phyloP scores from a whole-genome alignment of 2,113 vertebrate genomes.

The Shinisaurus crocodilurus region DNA sequence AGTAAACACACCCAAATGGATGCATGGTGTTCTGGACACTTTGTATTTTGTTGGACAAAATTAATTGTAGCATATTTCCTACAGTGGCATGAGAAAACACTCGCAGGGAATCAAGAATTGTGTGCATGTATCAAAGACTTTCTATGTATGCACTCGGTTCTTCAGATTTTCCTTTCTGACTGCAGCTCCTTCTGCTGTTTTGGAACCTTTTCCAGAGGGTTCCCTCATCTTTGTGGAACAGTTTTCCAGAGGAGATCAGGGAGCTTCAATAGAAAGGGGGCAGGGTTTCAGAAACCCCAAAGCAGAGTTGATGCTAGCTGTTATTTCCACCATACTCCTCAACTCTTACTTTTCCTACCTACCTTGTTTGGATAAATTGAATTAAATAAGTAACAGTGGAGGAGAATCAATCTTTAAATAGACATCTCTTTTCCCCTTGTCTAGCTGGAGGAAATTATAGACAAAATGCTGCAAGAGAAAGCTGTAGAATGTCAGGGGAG shows the following conservation, averaged over 20 bases:
- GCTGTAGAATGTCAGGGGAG: constrained; percentile 39
- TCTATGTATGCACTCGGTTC: neutral
- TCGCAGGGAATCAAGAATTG: neutral
- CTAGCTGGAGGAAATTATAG: constrained; percentile 35
- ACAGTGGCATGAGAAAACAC: neutral
- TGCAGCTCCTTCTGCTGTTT: neutral
- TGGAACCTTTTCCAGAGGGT: neutral
- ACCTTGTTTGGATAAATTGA: neutral
- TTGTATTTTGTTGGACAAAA: neutral
- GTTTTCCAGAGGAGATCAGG: neutral
- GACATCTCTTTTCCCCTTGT: neutral
- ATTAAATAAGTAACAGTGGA: neutral
- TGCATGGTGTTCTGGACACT: neutral
- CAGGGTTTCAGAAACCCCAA: too few species aligned
- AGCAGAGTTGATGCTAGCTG: neutral
- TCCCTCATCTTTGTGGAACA: neutral
- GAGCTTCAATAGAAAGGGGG: neutral
- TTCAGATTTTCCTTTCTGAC: neutral
- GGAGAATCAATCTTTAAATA: constrained; percentile 2
- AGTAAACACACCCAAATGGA: too few species aligned
- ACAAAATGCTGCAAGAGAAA: constrained; percentile 31
- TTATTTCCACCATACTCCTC: neutral
- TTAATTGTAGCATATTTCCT: neutral
- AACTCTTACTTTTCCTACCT: neutral
- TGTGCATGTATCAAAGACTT: neutral